phyloP scores from a whole-genome alignment of 2,888 invertebrate species.

The Hipparchia semele region DNA sequence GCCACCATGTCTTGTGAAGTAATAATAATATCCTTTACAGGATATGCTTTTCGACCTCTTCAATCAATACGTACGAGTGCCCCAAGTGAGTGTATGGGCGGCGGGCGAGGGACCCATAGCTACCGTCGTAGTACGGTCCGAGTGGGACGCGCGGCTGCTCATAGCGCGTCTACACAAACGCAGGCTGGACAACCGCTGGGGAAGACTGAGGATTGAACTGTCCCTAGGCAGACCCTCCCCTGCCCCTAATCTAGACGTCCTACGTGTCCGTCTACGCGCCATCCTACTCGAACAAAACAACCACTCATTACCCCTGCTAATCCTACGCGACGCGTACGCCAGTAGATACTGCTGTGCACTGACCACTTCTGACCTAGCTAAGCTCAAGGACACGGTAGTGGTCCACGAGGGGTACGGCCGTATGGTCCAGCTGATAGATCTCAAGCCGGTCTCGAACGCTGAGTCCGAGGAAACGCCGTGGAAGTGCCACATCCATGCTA shows the following conservation, averaged over 20 bases:
- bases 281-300: constrained; percentile 90
- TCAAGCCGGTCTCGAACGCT: constrained; percentile 60
- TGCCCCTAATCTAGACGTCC: constrained; percentile 84
- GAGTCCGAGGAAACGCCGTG: constrained; percentile 76
- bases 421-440: constrained; percentile 69
- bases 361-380: constrained; percentile 87
- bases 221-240: constrained; percentile 70
- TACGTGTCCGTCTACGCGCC: constrained; percentile 87
- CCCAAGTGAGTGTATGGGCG: constrained; percentile 46
- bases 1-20: too few relatives aligned
- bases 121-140: background rate
- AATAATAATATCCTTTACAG: constrained; percentile 44
- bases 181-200: constrained; percentile 4
- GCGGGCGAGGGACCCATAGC: background rate
- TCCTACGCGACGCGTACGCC: constrained; percentile 92
- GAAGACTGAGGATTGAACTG: background rate
- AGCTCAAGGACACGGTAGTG: constrained; percentile 88
- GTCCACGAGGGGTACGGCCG: constrained; percentile 74
- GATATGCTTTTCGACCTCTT: constrained; percentile 72
- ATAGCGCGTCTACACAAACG: constrained; percentile 3
- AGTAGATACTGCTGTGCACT: constrained; percentile 90
- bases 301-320: constrained; percentile 89
- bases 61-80: constrained; percentile 66
- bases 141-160: background rate
- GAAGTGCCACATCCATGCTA: constrained; percentile 80